These are phyloP conservation scores for Galbula dea DNA, from an alignment of 2,113 vertebrate species.

Conservation along the genomic window DNA sequence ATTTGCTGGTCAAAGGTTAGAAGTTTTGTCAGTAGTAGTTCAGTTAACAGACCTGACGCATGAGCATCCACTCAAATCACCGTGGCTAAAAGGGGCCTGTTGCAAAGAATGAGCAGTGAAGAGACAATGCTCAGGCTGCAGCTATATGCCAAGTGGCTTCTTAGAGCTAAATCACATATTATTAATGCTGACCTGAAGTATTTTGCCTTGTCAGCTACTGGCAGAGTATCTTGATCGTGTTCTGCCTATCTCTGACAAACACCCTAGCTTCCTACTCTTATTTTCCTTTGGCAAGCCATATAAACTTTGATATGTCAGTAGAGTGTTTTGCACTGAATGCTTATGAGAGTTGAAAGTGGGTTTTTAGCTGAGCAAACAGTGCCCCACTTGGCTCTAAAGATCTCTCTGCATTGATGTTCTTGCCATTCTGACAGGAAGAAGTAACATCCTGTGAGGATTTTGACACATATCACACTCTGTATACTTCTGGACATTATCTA, in stretches of 20 bases:
- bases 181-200: slow-evolving; percentile 7
- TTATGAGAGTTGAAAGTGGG: slow-evolving; percentile 17
- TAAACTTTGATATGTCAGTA: slow-evolving; percentile 15
- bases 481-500: not conserved
- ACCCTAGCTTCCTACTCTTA: not conserved
- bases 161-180: slow-evolving; percentile 16
- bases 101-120: not conserved
- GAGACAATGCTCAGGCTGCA: not conserved
- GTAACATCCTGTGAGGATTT: not conserved
- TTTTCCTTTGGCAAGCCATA: not conserved
- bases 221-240: not conserved
- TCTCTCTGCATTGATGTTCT: not conserved
- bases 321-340: slow-evolving; percentile 6
- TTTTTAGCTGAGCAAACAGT: slow-evolving; percentile 27
- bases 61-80: not conserved
- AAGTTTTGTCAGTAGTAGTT: not conserved
- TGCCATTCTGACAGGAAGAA: slow-evolving; percentile 25
- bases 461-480: not conserved
- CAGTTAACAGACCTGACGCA: not conserved
- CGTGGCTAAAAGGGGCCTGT: not conserved
- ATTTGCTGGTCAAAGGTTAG: slow-evolving; percentile 8
- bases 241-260: slow-evolving; percentile 35
- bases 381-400: not conserved
- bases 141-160: slow-evolving; percentile 8
- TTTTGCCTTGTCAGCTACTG: slow-evolving; percentile 21